These are phyloP conservation scores for Notarius lentiginosus DNA, from an alignment of 2,113 vertebrate species.

Conservation along the genomic window DNA sequence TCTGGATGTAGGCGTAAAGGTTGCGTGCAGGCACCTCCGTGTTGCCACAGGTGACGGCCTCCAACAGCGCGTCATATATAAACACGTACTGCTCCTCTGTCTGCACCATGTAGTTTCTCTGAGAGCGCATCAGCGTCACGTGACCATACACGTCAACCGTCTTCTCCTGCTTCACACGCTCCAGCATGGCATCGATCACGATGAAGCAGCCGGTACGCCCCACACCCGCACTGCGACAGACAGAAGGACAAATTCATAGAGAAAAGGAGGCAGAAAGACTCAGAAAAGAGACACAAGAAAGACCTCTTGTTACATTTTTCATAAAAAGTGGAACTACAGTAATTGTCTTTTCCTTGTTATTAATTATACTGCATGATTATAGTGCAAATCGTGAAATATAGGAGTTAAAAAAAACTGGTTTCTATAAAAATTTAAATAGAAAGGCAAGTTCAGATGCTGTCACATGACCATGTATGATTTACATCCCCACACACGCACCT, in stretches of 20 bases:
- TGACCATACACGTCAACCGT: constrained; percentile 97
- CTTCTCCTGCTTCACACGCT: constrained; percentile 94
- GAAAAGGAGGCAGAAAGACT: constrained; percentile 75
- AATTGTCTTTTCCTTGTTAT: not conserved
- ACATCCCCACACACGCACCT: too few relatives aligned
- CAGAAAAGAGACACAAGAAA: constrained; percentile 38
- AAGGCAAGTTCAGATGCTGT: too few relatives aligned
- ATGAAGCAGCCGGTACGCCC: constrained; percentile 98
- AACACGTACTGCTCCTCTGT: constrained; percentile 99
- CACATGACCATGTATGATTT: too few relatives aligned
- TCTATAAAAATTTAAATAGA: too few relatives aligned
- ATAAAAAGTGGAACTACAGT: not conserved
- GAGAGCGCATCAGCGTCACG: constrained; percentile 90
- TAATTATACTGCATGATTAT: not conserved
- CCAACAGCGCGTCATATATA: constrained; percentile 94
- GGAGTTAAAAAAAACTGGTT: too few relatives aligned
- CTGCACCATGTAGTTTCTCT: constrained; percentile 82
- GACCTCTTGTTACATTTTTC: not conserved
- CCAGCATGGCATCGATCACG: constrained; percentile 82
- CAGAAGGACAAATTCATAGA: constrained; percentile 62
- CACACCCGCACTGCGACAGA: constrained; percentile 86
- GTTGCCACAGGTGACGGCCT: constrained; percentile 96
- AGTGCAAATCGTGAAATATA: too few relatives aligned
- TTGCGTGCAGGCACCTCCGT: constrained; percentile 97
- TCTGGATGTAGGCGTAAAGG: constrained; percentile 97